A percentile compares a stretch with the other conserved stretches of the same genome.
These are phyloP conservation scores for Hycleus phaleratus DNA, from an alignment of 1,140 invertebrate species.

Conservation along the genomic window DNA sequence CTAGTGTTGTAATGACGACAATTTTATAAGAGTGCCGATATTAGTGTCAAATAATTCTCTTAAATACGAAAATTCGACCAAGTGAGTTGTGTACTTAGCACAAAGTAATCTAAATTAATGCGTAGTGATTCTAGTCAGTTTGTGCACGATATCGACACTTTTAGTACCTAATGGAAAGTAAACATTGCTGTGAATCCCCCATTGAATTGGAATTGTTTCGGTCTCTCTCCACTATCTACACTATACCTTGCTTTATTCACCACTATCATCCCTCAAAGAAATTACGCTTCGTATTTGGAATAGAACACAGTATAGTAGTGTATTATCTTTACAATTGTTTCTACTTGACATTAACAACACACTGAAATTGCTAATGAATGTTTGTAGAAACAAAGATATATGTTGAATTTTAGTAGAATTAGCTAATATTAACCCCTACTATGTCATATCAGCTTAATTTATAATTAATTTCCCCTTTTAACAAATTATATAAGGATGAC, in stretches of 20 bases:
- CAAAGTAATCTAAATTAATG: constrained; percentile 34
- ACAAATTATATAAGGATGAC: constrained; percentile 12
- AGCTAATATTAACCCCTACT: constrained; percentile 20
- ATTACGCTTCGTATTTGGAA: not conserved
- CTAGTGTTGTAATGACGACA: too few relatives aligned
- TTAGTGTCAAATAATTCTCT: too few relatives aligned
- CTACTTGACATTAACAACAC: constrained; percentile 24
- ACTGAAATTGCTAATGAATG: constrained; percentile 26
- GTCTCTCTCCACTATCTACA: constrained; percentile 9
- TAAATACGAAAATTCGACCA: too few relatives aligned
- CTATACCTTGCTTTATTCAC: too few relatives aligned
- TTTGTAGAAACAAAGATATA: constrained; percentile 25
- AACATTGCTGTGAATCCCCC: constrained; percentile 27
- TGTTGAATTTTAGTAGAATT: constrained; percentile 22
- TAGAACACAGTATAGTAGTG: not conserved
- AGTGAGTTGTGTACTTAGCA: constrained; percentile 20
- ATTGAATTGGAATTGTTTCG: constrained; percentile 27
- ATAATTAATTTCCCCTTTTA: constrained; percentile 21
- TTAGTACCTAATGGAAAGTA: constrained; percentile 34
- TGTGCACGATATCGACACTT: constrained; percentile 33
- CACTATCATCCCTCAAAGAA: too few relatives aligned
- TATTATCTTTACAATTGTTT: constrained; percentile 25
- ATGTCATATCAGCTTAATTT: constrained; percentile 19
- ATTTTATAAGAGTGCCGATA: too few relatives aligned
- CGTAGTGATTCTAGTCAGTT: constrained; percentile 31